Conservation (phyloP, 2,888 invertebrate genomes). For the Campopleginae sp. region DNA sequence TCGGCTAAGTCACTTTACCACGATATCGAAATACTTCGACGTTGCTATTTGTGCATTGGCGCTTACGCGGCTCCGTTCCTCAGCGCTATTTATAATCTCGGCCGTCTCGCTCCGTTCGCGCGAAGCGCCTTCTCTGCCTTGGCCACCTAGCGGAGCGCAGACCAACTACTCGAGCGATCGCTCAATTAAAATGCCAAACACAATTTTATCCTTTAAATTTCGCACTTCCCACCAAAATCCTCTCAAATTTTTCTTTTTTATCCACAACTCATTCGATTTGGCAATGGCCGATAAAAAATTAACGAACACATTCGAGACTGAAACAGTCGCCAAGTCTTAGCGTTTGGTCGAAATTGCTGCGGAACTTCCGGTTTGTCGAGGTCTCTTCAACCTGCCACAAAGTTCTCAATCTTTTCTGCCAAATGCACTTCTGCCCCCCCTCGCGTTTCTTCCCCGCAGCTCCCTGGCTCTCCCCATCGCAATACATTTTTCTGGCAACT, state of each 20-base stretch:
- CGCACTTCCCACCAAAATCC: neutral
- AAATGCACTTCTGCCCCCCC: neutral
- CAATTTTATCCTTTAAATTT: neutral
- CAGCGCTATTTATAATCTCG: neutral
- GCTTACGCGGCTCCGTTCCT: neutral
- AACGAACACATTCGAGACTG: neutral
- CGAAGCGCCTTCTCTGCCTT: neutral
- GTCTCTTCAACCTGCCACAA: conserved; percentile 10
- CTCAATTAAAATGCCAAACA: too few relatives aligned
- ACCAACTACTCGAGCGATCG: neutral
- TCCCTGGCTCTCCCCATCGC: neutral
- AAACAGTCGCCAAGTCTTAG: conserved; percentile 7
- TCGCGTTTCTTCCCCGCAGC: neutral
- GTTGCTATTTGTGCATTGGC: neutral
- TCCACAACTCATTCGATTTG: conserved; percentile 20
- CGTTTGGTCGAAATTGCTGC: conserved; percentile 38
- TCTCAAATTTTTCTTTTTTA: neutral
- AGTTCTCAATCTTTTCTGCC: neutral
- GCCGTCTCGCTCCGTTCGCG: neutral
- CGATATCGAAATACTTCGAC: neutral
- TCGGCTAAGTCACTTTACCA: neutral
- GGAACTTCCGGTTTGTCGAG: conserved; percentile 50
- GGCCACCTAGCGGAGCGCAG: neutral
- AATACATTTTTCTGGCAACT: conserved; percentile 49
- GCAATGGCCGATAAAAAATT: neutral